Evolutionary conservation across 2,113 vertebrate genomes (phyloP).

Genomic region (Cepphus grylle): DNA sequence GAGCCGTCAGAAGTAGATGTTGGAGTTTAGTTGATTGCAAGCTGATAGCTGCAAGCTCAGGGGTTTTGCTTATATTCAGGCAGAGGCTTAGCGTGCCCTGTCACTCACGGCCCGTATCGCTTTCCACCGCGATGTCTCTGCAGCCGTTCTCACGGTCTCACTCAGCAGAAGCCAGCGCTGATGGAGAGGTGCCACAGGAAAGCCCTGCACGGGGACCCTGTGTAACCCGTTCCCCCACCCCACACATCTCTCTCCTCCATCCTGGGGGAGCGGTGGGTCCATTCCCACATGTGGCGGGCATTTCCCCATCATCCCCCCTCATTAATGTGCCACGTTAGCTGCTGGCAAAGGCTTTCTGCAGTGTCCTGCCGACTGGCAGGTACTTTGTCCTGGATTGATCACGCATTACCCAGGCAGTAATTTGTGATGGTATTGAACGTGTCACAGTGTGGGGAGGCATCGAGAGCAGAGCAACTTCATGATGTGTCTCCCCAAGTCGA

Average conservation of each 20-base stretch:
- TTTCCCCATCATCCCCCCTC: background rate
- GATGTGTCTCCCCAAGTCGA: background rate
- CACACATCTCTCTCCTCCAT: background rate
- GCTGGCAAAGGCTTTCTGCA: background rate
- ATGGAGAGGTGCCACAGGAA: background rate
- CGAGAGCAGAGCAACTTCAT: background rate
- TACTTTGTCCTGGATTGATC: constrained; percentile 30
- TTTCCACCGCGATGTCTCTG: background rate
- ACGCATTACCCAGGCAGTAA: background rate
- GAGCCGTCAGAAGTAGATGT: background rate
- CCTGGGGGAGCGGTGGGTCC: accelerated
- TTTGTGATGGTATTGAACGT: constrained; percentile 46
- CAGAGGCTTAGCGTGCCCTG: background rate
- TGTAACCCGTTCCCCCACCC: background rate
- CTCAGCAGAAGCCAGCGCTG: background rate
- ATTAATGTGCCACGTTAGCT: background rate
- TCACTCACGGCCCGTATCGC: background rate
- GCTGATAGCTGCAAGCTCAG: background rate
- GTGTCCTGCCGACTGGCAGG: background rate
- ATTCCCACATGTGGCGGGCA: background rate
- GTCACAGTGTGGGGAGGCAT: constrained; percentile 21
- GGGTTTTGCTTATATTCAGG: background rate
- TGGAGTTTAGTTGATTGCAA: background rate
- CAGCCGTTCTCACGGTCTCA: background rate
- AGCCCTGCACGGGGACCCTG: background rate